Evolutionary conservation across 1,140 invertebrate species (phyloP).

Genomic region (Diprion similis): DNA sequence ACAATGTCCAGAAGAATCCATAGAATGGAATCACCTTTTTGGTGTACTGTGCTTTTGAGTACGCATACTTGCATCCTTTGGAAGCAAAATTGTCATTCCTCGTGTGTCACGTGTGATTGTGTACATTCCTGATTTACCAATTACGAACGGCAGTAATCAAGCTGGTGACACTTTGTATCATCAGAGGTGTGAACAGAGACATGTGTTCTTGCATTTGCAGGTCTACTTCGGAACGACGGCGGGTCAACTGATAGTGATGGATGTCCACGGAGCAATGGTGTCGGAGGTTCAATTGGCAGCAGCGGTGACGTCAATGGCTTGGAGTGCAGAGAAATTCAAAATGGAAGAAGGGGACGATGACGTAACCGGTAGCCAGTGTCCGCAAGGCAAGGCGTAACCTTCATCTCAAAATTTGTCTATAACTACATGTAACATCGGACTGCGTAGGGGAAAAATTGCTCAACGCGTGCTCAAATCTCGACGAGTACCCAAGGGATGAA

Average conservation of each 20-base stretch:
- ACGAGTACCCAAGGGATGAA: too few relatives aligned
- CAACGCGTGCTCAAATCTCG: too few relatives aligned
- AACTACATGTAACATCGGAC: too few relatives aligned
- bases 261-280: constrained; percentile 93
- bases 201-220: constrained; percentile 49
- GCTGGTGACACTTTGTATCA: neutral
- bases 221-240: constrained; percentile 95
- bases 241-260: constrained; percentile 94
- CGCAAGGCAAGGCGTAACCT: constrained; percentile 35
- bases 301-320: constrained; percentile 89
- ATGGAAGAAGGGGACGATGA: constrained; percentile 92
- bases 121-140: too few relatives aligned
- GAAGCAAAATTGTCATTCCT: neutral
- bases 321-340: constrained; percentile 98
- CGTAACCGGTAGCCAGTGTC: constrained; percentile 53
- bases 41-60: too few relatives aligned
- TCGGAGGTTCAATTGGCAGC: constrained; percentile 88
- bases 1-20: too few relatives aligned
- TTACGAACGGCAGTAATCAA: too few relatives aligned
- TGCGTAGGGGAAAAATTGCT: too few relatives aligned
- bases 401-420: neutral
- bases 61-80: neutral
- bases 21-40: too few relatives aligned
- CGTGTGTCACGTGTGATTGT: too few relatives aligned
- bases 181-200: constrained; percentile 7